Conservation (phyloP, 92 coral and sea anemone species). For the Pocillopora meandrina region DNA sequence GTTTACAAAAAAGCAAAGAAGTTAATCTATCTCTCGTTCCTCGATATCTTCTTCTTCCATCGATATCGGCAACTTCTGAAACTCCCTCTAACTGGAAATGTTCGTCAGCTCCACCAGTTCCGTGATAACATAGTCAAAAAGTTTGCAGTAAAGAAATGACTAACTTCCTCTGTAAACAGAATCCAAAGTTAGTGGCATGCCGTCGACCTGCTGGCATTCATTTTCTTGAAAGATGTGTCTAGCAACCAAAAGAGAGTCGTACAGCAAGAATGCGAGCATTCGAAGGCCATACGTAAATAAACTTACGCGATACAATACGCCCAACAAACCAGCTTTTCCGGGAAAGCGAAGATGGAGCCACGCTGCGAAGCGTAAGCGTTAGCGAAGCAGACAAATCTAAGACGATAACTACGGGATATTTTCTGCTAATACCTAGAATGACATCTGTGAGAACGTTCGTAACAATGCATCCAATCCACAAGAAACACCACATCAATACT, state of each 20-base stretch:
- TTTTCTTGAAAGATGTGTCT: constrained; percentile 13
- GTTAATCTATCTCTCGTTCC: too few species aligned
- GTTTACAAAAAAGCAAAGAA: too few species aligned
- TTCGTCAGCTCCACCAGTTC: not conserved
- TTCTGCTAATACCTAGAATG: too few species aligned
- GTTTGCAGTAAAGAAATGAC: not conserved
- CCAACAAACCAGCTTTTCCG: constrained; percentile 4
- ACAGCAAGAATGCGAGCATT: constrained; percentile 30
- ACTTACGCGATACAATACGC: constrained; percentile 5
- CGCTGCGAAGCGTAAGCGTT: not conserved
- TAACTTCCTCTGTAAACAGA: constrained; percentile 25
- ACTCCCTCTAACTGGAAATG: too few species aligned
- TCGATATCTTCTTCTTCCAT: too few species aligned
- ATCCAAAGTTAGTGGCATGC: constrained; percentile 17
- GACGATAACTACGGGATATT: too few species aligned
- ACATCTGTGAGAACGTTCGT: too few species aligned
- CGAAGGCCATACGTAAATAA: constrained; percentile 24
- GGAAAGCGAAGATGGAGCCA: constrained; percentile 5
- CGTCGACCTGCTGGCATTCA: constrained; percentile 13
- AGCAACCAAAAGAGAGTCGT: constrained; percentile 25
- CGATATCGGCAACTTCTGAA: too few species aligned
- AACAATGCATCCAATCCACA: too few species aligned
- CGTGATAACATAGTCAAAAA: constrained; percentile 18
- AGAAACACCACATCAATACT: too few species aligned
- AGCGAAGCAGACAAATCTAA: too few species aligned